A percentile compares a stretch with the other conserved stretches of the same genome.
Conservation (phyloP, 2,797 vertebrate species). For the Psittacula derbiana region DNA sequence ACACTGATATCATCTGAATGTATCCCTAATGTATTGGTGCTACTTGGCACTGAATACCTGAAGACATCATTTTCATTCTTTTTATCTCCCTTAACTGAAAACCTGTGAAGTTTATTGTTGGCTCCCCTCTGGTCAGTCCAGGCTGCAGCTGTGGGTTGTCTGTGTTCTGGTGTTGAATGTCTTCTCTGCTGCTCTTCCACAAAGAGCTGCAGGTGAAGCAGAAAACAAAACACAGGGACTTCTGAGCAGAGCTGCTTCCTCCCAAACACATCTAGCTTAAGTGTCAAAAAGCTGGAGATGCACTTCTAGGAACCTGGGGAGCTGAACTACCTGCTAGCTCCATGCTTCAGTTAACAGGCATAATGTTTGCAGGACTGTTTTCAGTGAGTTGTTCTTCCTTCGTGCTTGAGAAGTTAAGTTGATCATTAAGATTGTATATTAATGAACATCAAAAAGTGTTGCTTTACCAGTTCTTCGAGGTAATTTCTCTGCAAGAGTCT, state of each 20-base stretch:
- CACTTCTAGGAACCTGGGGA: neutral
- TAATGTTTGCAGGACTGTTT: neutral
- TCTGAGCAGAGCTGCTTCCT: neutral
- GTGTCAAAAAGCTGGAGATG: neutral
- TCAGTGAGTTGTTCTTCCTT: neutral
- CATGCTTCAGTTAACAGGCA: neutral
- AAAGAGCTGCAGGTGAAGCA: neutral
- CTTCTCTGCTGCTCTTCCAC: neutral
- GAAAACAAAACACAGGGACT: neutral
- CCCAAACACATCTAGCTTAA: neutral
- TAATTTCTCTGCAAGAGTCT: rapidly evolving
- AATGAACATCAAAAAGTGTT: neutral
- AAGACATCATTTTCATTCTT: rapidly evolving
- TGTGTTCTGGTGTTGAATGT: rapidly evolving
- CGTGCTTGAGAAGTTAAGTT: neutral
- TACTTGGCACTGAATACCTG: neutral
- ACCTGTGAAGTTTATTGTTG: neutral
- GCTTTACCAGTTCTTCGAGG: neutral
- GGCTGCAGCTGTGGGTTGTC: rapidly evolving
- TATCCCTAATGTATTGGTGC: neutral
- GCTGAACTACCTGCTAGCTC: neutral
- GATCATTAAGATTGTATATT: neutral
- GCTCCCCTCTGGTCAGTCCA: rapidly evolving
- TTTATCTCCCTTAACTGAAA: neutral
- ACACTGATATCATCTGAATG: neutral